Conservation (phyloP, 2,797 vertebrate genomes). For the Semotilus atromaculatus region DNA sequence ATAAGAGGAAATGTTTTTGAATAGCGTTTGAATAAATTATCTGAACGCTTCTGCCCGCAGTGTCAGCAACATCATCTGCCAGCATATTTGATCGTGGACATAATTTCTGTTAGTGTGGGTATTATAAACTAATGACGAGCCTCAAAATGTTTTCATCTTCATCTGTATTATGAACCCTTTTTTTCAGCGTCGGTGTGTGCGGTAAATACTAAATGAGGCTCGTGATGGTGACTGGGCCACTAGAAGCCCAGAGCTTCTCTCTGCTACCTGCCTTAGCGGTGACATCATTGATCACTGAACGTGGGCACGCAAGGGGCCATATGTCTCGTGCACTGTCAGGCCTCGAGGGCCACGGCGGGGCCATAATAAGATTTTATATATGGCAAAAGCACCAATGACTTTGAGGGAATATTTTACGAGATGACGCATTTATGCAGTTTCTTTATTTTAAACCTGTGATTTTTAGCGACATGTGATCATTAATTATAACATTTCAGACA, state of each 20-base stretch:
- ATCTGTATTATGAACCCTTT: background rate
- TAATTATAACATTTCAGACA: background rate
- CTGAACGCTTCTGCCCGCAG: constrained; percentile 44
- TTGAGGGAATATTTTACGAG: background rate
- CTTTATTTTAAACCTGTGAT: background rate
- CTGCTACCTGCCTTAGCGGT: constrained; percentile 35
- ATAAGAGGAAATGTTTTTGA: constrained; percentile 57
- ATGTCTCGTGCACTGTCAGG: constrained; percentile 41
- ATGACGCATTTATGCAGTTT: constrained; percentile 20
- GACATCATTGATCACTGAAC: constrained; percentile 57
- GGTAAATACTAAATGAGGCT: constrained; percentile 29
- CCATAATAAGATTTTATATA: background rate
- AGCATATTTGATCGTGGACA: background rate
- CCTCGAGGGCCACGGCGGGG: background rate
- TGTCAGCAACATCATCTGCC: constrained; percentile 43
- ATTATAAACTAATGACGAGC: background rate
- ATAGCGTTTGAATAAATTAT: constrained; percentile 45
- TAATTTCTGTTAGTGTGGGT: background rate
- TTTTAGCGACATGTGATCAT: background rate
- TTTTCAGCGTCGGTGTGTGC: constrained; percentile 20
- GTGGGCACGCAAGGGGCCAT: constrained; percentile 36
- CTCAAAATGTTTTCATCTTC: background rate
- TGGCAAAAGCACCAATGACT: background rate
- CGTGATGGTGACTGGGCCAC: background rate
- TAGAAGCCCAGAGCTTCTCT: background rate